phyloP scores from a whole-genome alignment of 2,888 invertebrate genomes.

The Drosophila melanosoma region DNA sequence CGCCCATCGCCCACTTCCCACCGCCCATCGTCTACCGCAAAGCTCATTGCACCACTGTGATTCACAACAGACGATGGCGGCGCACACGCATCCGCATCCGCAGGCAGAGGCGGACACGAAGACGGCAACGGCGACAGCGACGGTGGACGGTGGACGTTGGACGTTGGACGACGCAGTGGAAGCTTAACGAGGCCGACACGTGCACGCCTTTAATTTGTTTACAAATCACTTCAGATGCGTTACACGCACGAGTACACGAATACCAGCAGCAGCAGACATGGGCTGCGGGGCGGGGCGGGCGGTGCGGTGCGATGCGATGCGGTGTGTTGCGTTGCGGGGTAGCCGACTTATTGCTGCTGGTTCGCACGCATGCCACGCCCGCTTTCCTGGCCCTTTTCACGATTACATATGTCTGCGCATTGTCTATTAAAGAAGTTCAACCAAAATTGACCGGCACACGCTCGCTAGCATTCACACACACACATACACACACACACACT shows the following conservation, averaged over 20 bases:
- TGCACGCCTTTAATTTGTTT: constrained; percentile 85
- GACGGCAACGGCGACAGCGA: constrained; percentile 19
- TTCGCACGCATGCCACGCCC: constrained; percentile 68
- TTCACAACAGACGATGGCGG: constrained; percentile 45
- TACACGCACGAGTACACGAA: constrained; percentile 81
- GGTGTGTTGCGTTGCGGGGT: not conserved
- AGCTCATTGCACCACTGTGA: constrained; percentile 60
- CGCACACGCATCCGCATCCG: constrained; percentile 53
- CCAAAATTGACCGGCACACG: constrained; percentile 61
- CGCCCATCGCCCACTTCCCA: constrained; percentile 16
- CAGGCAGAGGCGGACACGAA: constrained; percentile 1
- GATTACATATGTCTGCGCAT: constrained; percentile 16
- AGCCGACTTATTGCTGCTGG: constrained; percentile 36
- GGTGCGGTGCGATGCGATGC: not conserved
- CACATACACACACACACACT: constrained; percentile 18
- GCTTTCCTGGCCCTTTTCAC: constrained; percentile 1
- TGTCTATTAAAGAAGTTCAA: constrained; percentile 65
- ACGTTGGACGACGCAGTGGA: constrained; percentile 71
- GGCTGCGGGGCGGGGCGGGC: not conserved
- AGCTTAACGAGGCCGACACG: constrained; percentile 84
- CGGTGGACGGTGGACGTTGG: constrained; percentile 14
- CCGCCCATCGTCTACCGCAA: constrained; percentile 50
- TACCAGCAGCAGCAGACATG: constrained; percentile 16
- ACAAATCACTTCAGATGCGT: constrained; percentile 85
- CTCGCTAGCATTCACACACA: constrained; percentile 33